Conservation (phyloP, 2,888 invertebrate species). For the Nezara viridula region DNA sequence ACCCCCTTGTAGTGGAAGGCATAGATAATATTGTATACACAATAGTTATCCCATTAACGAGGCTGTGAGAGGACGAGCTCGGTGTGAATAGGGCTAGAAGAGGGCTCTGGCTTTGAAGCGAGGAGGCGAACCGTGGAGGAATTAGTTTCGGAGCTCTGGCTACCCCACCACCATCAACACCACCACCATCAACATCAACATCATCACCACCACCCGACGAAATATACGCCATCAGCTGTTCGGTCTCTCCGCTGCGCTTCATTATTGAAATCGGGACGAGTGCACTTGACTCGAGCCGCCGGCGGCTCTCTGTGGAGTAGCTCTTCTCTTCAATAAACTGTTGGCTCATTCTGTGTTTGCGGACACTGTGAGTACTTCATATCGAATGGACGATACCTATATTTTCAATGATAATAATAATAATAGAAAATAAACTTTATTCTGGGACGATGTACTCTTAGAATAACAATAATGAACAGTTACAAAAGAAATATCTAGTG, state of each 20-base stretch:
- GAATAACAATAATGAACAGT: no score
- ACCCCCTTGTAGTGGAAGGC: not conserved
- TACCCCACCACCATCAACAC: not conserved
- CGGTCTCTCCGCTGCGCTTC: not conserved
- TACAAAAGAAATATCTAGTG: no score
- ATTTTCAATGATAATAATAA: no score
- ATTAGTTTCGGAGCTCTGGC: constrained; percentile 5
- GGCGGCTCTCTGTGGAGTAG: not conserved
- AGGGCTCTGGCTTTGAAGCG: not conserved
- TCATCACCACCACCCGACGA: not conserved
- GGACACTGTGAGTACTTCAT: not conserved
- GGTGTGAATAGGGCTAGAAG: constrained; percentile 10
- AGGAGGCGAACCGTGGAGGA: not conserved
- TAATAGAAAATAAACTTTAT: no score
- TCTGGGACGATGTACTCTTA: no score
- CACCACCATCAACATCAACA: no score
- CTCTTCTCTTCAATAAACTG: not conserved
- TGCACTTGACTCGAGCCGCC: not conserved
- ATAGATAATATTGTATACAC: not conserved
- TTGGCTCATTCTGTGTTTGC: not conserved
- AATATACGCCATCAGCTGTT: not conserved
- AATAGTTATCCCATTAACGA: not conserved
- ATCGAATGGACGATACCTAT: not conserved
- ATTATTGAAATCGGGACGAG: not conserved
- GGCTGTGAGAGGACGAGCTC: not conserved